phyloP scores from a whole-genome alignment of 2,797 vertebrate species.

The Emydoidea blandingii region DNA sequence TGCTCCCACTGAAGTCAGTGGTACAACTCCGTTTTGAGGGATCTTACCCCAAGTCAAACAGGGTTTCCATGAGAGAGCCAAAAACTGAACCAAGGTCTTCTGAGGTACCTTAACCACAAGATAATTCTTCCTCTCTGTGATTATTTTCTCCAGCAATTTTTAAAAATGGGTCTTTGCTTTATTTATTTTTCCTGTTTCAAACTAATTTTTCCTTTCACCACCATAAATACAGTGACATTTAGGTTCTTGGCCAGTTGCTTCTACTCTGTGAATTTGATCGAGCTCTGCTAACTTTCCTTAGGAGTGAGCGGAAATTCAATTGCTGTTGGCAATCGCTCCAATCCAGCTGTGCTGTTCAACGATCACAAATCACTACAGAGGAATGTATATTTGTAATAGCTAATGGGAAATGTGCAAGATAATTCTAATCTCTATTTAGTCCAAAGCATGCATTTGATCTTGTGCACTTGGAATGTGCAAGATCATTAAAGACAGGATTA shows the following conservation, averaged over 20 bases:
- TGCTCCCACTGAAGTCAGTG: not conserved
- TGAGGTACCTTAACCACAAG: not conserved
- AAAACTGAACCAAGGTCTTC: not conserved
- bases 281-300: not conserved
- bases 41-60: not conserved
- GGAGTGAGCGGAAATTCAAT: not conserved
- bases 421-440: rapidly evolving
- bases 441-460: rapidly evolving
- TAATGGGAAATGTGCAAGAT: rapidly evolving
- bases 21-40: not conserved
- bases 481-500: conserved; percentile 49
- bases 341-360: not conserved
- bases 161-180: not conserved
- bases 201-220: not conserved
- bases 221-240: not conserved
- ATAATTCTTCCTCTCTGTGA: not conserved
- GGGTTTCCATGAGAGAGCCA: not conserved
- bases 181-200: not conserved
- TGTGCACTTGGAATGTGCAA: not conserved
- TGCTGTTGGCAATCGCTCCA: not conserved
- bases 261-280: not conserved
- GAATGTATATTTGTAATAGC: not conserved
- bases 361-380: not conserved
- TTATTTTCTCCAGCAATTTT: not conserved
- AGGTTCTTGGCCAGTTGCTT: not conserved